Percentiles rank a stretch among this genome's conserved stretches.
phyloP scores from a whole-genome alignment of 2,888 invertebrate genomes.

The Allacma fusca region DNA sequence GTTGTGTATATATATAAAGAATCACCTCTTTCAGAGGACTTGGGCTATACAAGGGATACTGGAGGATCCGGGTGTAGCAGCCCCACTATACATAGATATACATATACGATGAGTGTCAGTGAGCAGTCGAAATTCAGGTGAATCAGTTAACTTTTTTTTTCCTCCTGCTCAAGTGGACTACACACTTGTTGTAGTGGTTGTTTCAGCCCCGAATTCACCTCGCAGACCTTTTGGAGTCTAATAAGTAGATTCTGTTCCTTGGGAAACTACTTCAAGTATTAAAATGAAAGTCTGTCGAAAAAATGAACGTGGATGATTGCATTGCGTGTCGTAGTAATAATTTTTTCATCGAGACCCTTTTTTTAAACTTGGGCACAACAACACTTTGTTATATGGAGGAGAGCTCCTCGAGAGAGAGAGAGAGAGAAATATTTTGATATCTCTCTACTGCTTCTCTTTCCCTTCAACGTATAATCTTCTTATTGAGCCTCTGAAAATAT shows the following conservation, averaged over 20 bases:
- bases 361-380: no score
- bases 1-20: no score
- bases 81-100: no score
- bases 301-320: slow-evolving; percentile 32
- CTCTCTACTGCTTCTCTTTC: slow-evolving; percentile 19
- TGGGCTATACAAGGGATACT: no score
- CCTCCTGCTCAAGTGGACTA: slow-evolving; percentile 16
- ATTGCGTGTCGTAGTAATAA: slow-evolving; percentile 39
- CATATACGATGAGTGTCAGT: neutral
- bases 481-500: slow-evolving; percentile 44
- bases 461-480: slow-evolving; percentile 41
- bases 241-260: slow-evolving; percentile 30
- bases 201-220: slow-evolving; percentile 19
- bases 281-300: slow-evolving; percentile 38
- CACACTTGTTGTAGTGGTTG: neutral
- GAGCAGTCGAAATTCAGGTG: slow-evolving; percentile 1
- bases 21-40: no score
- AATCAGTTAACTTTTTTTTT: slow-evolving; percentile 21
- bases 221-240: slow-evolving; percentile 42
- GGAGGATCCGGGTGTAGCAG: no score
- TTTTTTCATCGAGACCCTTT: slow-evolving; percentile 32
- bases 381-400: no score
- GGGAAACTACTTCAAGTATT: slow-evolving; percentile 27
- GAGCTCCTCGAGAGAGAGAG: neutral
- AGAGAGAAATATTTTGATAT: slow-evolving; percentile 38